Conservation (phyloP, 2,888 invertebrate species). For the Lamellibrachia columna region DNA sequence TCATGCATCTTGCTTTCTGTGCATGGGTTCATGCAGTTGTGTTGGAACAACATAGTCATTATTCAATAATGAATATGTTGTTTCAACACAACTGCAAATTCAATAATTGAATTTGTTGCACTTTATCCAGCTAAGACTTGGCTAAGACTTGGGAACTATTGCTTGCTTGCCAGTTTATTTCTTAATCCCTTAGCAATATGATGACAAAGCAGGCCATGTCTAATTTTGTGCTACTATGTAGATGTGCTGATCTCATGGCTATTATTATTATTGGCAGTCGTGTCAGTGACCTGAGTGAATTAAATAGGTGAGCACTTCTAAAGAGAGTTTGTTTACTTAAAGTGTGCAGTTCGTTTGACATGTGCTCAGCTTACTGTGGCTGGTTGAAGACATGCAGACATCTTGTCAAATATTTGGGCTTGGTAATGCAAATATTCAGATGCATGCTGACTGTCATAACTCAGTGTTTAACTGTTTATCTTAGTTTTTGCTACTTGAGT, state of each 20-base stretch:
- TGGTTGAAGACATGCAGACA: not conserved
- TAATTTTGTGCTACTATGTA: not conserved
- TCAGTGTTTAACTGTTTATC: not conserved
- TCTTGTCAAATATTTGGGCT: not conserved
- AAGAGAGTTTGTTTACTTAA: conserved; percentile 1
- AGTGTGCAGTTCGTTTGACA: not conserved
- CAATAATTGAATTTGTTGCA: not conserved
- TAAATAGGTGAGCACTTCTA: not conserved
- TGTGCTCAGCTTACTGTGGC: not conserved
- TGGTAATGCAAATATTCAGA: not conserved
- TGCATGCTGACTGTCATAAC: not conserved
- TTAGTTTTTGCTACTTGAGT: not conserved
- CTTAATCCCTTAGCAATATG: not conserved
- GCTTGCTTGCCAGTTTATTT: not conserved
- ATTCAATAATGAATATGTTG: not conserved
- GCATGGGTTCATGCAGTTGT: too few relatives aligned
- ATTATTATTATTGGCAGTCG: not conserved
- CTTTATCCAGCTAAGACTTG: not conserved
- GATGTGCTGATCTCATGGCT: not conserved
- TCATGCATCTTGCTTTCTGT: too few relatives aligned
- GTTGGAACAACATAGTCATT: too few relatives aligned
- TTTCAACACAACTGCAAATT: not conserved
- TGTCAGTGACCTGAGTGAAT: not conserved
- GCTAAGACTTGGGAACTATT: not conserved
- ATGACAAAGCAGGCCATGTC: not conserved